These are phyloP conservation scores for Eristalis pertinax DNA, from an alignment of 2,888 invertebrate species.

Conservation along the genomic window DNA sequence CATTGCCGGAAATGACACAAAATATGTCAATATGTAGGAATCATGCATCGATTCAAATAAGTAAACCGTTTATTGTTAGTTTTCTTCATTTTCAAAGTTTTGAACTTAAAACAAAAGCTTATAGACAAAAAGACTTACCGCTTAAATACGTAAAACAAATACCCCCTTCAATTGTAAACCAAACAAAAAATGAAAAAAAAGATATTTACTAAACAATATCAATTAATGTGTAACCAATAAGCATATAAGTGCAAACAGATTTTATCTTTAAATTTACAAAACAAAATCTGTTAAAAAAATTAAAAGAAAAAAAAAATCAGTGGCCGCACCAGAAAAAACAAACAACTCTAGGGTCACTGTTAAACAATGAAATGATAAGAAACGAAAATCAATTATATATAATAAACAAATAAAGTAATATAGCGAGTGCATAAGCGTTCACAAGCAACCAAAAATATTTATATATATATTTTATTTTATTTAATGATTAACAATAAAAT, in stretches of 20 bases:
- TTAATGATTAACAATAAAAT: background rate
- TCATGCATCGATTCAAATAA: background rate
- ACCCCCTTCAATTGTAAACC: background rate
- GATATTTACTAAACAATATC: background rate
- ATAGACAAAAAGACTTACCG: background rate
- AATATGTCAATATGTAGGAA: background rate
- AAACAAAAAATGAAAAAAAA: background rate
- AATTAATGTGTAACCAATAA: slow-evolving; percentile 17
- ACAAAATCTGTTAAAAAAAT: background rate
- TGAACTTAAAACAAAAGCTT: background rate
- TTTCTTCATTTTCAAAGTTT: background rate
- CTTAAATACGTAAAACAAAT: background rate
- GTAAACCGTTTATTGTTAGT: background rate
- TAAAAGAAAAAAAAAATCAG: background rate
- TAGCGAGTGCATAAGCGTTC: background rate
- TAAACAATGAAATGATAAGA: slow-evolving; percentile 43
- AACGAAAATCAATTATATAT: slow-evolving; percentile 64
- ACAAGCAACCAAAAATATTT: slow-evolving; percentile 14
- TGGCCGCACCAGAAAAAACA: background rate
- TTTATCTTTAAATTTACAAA: slow-evolving; percentile 7
- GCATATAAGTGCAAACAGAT: background rate
- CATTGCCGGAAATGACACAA: too few relatives aligned
- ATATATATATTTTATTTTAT: slow-evolving; percentile 36
- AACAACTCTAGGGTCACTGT: background rate
- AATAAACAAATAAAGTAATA: slow-evolving; percentile 20